These are phyloP conservation scores for Zapornia atra DNA, from an alignment of 2,113 vertebrate genomes.

Conservation along the genomic window DNA sequence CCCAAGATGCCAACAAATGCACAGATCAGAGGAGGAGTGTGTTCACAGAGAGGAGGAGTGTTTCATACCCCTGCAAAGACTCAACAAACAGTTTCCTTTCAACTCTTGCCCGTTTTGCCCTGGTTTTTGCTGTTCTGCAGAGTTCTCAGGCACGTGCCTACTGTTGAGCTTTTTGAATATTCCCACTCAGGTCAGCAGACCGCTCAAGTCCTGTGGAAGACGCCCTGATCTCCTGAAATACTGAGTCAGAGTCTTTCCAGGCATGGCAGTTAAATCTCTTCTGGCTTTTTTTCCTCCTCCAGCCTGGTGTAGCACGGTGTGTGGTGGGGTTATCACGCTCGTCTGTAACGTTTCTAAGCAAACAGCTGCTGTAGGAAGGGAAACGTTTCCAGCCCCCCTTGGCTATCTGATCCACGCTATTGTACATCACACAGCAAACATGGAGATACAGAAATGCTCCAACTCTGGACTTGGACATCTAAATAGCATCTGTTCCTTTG, in stretches of 20 bases:
- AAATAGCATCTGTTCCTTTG: slow-evolving; percentile 44
- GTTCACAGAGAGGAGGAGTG: neutral
- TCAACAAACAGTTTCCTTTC: neutral
- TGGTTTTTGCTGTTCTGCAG: neutral
- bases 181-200: neutral
- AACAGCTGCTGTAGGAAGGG: slow-evolving; percentile 55
- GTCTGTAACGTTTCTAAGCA: slow-evolving; percentile 41
- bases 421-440: slow-evolving; percentile 28
- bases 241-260: slow-evolving; percentile 60
- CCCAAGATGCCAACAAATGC: neutral
- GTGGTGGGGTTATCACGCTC: slow-evolving; percentile 4
- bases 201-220: neutral
- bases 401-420: slow-evolving; percentile 48
- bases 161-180: slow-evolving; percentile 19
- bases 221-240: slow-evolving; percentile 25
- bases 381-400: slow-evolving; percentile 39
- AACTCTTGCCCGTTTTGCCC: neutral
- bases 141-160: neutral
- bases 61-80: neutral
- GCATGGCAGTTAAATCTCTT: slow-evolving; percentile 34
- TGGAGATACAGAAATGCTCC: slow-evolving; percentile 34
- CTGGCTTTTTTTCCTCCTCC: neutral
- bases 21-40: neutral
- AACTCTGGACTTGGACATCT: neutral
- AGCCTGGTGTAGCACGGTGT: slow-evolving; percentile 3